These are phyloP conservation scores for Bedellia somnulentella DNA, from an alignment of 2,888 invertebrate species.

Conservation along the genomic window DNA sequence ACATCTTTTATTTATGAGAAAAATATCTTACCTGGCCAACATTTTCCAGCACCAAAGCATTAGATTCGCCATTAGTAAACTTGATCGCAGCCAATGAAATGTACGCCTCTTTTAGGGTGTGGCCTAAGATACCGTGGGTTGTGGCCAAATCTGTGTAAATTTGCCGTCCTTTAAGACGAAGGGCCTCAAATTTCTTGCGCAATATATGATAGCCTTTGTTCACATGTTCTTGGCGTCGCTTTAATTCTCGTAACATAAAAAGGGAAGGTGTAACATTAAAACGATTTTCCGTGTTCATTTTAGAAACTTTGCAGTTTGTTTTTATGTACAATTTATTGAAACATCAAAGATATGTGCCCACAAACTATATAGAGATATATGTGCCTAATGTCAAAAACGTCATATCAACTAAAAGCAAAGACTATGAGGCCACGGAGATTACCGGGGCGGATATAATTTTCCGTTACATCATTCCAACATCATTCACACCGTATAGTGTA, in stretches of 20 bases:
- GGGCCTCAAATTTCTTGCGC: slow-evolving; percentile 38
- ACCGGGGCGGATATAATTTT: no score
- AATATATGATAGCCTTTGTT: slow-evolving; percentile 36
- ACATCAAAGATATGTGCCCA: no score
- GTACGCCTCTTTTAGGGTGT: slow-evolving; percentile 39
- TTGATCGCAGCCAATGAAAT: slow-evolving; percentile 47
- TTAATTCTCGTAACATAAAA: slow-evolving; percentile 46
- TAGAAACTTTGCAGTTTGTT: no score
- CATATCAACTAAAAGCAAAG: no score
- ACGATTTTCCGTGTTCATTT: slow-evolving; percentile 42
- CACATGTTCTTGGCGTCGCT: slow-evolving; percentile 38
- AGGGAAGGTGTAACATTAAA: slow-evolving; percentile 44
- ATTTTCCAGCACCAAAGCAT: slow-evolving; percentile 46
- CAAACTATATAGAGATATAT: no score
- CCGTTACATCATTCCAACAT: no score
- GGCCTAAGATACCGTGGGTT: slow-evolving; percentile 34
- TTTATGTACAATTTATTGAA: slow-evolving; percentile 7
- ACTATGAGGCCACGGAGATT: no score
- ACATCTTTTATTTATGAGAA: no score
- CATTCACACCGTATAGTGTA: no score
- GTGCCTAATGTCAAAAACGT: no score
- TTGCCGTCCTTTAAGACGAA: slow-evolving; percentile 33
- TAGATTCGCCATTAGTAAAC: slow-evolving; percentile 48
- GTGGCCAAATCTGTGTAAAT: slow-evolving; percentile 23
- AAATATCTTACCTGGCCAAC: slow-evolving; percentile 38